Base-by-base conservation (phyloP, 1,140 invertebrate genomes). In the Halictus rubicundus region DNA sequence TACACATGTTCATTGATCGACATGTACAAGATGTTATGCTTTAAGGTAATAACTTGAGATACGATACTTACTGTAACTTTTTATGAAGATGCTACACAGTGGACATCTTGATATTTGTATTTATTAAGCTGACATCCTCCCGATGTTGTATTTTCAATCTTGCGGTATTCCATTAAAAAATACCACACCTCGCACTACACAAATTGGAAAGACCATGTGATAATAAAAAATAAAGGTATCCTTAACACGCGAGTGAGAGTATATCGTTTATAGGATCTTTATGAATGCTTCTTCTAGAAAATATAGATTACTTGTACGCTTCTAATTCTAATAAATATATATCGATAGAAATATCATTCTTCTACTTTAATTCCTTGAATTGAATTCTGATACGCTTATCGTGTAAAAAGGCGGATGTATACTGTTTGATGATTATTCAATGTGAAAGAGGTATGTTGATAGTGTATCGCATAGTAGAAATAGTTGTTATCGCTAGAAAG, bases 331-430 rank as follows among this genome's bases (percentile, higher is more conserved):
- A 70, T 72, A 63, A 46, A 19, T 37, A 52, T 52, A 19, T 52
- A 21, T 21, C 6, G 2, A 21, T 52, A 19, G 6, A 52, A 19
- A 52, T 52, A 52, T 66, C 57, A 19, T 64, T 14, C 42, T n/a
- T 39, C 25, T 23, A 19, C 42, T 75, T 39, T 69, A 61, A 70
- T 49, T 25, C 32, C 5, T 32, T 32, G 32, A 32, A 32, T 32
- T 32, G 3, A 32, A 32, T 32, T 9, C 70, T 4, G n/a, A 25
- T 64, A 81, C 39, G 74, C 60, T 65, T 76, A 78, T 72, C 57
- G 75, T 86, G 84, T 86, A 86, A 86, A 85, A 86, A 86, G 85
- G 85, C 78, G 85, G 85, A 86, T 86, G 85, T 86, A 86, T 86
- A 86, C 61, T 72, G 82, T 86, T 86, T 83, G 85, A 86, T 86